A percentile compares a stretch with the other conserved stretches of the same genome.
Conservation (phyloP, 1,140 invertebrate genomes). For the Diplogasteroides magnus region DNA sequence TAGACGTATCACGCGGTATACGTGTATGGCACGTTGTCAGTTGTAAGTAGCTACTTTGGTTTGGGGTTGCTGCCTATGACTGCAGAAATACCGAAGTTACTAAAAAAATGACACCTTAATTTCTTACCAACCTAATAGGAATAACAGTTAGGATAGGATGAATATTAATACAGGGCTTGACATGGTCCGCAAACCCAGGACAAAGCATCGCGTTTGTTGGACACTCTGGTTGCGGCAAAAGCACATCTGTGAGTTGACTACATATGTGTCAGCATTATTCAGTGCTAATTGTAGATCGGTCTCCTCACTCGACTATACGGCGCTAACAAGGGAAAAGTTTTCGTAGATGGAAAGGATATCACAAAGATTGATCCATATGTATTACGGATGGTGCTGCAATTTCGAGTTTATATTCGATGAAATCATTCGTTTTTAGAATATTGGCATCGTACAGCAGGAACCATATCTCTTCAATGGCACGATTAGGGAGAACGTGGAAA, state of each 20-base stretch:
- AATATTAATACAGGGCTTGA: neutral
- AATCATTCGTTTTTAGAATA: conserved; percentile 8
- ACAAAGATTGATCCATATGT: neutral
- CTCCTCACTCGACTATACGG: neutral
- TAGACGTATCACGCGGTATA: no score
- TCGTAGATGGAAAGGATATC: neutral
- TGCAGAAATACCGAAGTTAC: no score
- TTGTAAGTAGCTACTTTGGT: no score
- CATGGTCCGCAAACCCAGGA: neutral
- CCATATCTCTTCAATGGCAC: conserved; percentile 40
- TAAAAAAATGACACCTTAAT: no score
- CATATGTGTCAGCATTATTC: neutral
- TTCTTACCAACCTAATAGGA: no score
- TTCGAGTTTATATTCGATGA: no score
- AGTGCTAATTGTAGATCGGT: neutral
- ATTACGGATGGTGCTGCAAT: neutral
- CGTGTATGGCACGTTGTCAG: no score
- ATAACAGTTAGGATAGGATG: no score
- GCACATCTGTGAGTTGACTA: neutral
- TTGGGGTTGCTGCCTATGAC: no score
- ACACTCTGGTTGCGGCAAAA: neutral
- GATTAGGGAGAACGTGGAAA: conserved; percentile 34
- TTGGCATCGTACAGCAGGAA: conserved; percentile 39
- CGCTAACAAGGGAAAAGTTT: neutral
- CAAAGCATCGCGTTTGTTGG: neutral